Base-by-base conservation (phyloP, 2,113 vertebrate species). In the Cyprinodon variegatus region DNA sequence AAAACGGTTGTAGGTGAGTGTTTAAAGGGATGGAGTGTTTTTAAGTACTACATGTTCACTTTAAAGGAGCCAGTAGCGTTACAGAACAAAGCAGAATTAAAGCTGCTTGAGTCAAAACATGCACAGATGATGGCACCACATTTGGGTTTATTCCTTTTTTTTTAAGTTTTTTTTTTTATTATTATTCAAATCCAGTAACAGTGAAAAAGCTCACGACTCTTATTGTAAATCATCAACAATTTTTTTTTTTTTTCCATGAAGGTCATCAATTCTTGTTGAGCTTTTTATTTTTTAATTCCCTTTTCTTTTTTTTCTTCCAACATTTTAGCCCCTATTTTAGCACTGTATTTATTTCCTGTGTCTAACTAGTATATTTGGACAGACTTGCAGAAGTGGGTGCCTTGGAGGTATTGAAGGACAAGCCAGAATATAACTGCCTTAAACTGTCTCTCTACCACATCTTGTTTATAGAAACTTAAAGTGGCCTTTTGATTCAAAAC, bases 401-500 rank as follows among this genome's bases (percentile, higher is more conserved):
- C 87, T 91, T 92, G 84, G 77, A 70, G 85, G 82, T 48, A 61
- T 45, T 77, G 76, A 90, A 83, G 39, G 77, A 90, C 73, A 68
- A 82, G 84, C 64, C 63, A 88, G 79, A 87, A 65, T 81, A 77
- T 41, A 85, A 60, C 74, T 92, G 91, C 77, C 93, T 92, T 94
- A 93, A 93, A 90, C 79, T 61, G 48, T 79, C 70, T 79, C 75
- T 78, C 65, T 48, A 89, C 74, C 74, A 64, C 46, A 20, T 50
- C 6, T 22, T 13, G 50, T 78, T 77, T 63, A 38, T 65, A 68
- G 39, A 9, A 72, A 46, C 43, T 76, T 17, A 68, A 57, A 77
- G 81, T 85, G 84, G 83, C 87, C 90, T 90, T 88, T 62, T 1
- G 29, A 29, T 29, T 29, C 29, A 29, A 37, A 64, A 37, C 22